These are phyloP conservation scores for Acipenser oxyrinchus DNA, from an alignment of 2,797 vertebrate species.

Conservation along the genomic window DNA sequence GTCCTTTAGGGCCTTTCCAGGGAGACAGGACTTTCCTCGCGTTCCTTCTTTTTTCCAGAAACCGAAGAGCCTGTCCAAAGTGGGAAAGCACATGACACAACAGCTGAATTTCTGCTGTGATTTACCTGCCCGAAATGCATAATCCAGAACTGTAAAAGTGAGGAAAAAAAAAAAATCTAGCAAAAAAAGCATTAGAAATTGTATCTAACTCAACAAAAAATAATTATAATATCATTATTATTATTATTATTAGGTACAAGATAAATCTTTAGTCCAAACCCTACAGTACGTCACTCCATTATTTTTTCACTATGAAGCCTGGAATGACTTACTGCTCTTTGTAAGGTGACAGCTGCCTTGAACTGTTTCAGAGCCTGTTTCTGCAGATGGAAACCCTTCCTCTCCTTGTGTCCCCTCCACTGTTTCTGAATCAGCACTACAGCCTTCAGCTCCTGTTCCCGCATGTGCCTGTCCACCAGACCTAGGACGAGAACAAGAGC, in stretches of 20 bases:
- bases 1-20: conserved; percentile 62
- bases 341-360: conserved; percentile 35
- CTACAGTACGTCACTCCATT: no score
- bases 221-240: neutral
- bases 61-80: conserved; percentile 55
- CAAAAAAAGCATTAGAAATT: neutral
- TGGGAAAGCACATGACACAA: conserved; percentile 8
- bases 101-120: neutral
- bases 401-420: conserved; percentile 75
- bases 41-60: conserved; percentile 58
- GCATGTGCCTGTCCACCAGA: conserved; percentile 71
- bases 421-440: conserved; percentile 80
- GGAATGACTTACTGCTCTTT: conserved; percentile 32
- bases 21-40: conserved; percentile 40
- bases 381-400: conserved; percentile 58
- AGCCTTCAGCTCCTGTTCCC: conserved; percentile 67
- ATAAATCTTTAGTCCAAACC: neutral
- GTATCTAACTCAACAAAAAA: no score
- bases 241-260: neutral
- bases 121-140: no score
- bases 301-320: neutral
- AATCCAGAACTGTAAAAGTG: no score
- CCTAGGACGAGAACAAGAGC: conserved; percentile 42
- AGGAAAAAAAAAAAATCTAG: neutral
- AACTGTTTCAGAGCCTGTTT: conserved; percentile 37